Evolutionary conservation across 2,888 invertebrate genomes (phyloP), one percentile per base, ranked within the genome.

Genomic region (Caenorhabditis parvicauda): DNA sequence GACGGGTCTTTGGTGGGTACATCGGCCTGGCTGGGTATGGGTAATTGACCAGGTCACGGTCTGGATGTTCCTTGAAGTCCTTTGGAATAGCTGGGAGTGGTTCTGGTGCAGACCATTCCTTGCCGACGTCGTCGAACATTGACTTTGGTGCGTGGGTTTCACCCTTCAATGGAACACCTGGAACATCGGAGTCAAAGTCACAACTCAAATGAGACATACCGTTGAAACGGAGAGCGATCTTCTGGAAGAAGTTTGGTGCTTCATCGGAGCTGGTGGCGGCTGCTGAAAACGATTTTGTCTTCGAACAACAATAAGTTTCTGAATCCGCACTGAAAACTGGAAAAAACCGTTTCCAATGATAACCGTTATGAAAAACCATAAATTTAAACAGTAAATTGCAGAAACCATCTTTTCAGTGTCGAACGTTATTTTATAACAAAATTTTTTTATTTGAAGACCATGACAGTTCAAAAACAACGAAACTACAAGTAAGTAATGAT

Each of bases 1-100:
- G 83, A 52, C 94, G 88, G 55, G 91, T 90, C 73, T 84, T 84
- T 60, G 89, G 88, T 21, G 90, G 88, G 70, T 87, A 84, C 64
- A 87, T 87, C 19, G 86, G 86, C 70, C 90, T 86, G 52, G 87
- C 83, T 1, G 87, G 88, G 45, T 89, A 86, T 22, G 90, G 89
- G 83, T 87, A 90, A 83, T 89, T 89, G 62, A 86, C 70, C 69
- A 88, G 84, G 83, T 90, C 90, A 25, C 89, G 85, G 48, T 87
- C 87, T 9, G 87, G 87, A 32, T 85, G 84, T 64, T 84, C 83
- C 69, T 82, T 43, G 72, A 73, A 80, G 69, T 81, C 79, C 54
- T 77, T 74, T 50, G 80, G 80, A 41, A 79, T 54, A 22, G 61
- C 64, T 43, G 79, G 75, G 17, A 80, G 67, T 28, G 76, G 70